A percentile compares a stretch with the other conserved stretches of the same genome.
Evolutionary conservation across 2,113 vertebrate genomes (phyloP).

Genomic region (Bostrychus sinensis): DNA sequence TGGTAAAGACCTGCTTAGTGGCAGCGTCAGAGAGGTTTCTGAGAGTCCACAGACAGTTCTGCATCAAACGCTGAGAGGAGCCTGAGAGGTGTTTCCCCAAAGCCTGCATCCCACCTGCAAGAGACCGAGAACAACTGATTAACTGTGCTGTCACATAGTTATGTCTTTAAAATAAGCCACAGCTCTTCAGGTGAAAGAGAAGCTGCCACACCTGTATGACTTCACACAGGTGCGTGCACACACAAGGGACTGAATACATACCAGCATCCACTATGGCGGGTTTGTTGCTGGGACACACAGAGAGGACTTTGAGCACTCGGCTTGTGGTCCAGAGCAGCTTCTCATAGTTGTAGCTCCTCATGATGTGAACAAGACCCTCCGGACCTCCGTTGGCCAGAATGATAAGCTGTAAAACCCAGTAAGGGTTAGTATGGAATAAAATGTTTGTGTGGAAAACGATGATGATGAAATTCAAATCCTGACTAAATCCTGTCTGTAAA

Average conservation of each 20-base stretch:
- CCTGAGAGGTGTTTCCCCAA: conserved; percentile 90
- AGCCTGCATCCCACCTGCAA: conserved; percentile 93
- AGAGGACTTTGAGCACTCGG: conserved; percentile 95
- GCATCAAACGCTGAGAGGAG: conserved; percentile 87
- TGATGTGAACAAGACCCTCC: conserved; percentile 94
- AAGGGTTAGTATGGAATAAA: neutral
- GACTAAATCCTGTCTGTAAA: too few relatives aligned
- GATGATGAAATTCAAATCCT: neutral
- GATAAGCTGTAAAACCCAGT: conserved; percentile 83
- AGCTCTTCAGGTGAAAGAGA: conserved; percentile 14
- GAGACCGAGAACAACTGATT: conserved; percentile 26
- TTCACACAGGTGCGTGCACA: conserved; percentile 30
- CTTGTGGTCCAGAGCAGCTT: conserved; percentile 98
- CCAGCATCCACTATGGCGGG: conserved; percentile 95
- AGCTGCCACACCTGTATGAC: conserved; percentile 42
- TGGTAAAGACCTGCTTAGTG: conserved; percentile 89
- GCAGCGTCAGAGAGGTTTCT: conserved; percentile 95
- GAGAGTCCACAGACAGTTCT: conserved; percentile 97
- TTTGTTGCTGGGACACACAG: conserved; percentile 97
- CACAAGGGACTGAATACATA: conserved; percentile 71
- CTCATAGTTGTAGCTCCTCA: conserved; percentile 93
- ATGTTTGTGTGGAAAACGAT: neutral
- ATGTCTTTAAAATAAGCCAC: neutral
- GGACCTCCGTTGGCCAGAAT: conserved; percentile 93
- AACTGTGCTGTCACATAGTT: neutral